Percentiles rank a stretch among this genome's conserved stretches.
These are phyloP conservation scores for Brachirus orientalis DNA, from an alignment of 2,113 vertebrate species.

Conservation along the genomic window DNA sequence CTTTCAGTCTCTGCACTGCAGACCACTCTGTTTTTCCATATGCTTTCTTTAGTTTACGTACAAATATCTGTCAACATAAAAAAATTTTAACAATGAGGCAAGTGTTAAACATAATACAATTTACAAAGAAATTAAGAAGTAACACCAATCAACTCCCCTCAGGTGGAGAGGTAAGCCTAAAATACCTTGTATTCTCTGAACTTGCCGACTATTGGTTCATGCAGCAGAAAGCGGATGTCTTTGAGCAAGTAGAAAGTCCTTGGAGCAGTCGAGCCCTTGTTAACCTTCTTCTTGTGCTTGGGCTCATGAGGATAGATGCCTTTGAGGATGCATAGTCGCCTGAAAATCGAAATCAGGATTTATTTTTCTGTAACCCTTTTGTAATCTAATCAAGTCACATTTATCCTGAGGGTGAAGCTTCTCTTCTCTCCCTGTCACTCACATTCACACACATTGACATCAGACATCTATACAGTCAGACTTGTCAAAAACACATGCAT, in stretches of 20 bases:
- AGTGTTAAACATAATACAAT: background rate
- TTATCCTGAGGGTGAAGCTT: too few relatives aligned
- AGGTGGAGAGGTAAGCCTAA: background rate
- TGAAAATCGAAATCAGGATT: conserved; percentile 54
- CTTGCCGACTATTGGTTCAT: conserved; percentile 93
- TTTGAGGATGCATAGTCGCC: conserved; percentile 95
- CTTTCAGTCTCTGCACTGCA: conserved; percentile 85
- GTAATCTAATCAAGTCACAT: background rate
- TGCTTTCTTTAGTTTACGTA: conserved; percentile 93
- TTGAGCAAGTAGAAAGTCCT: conserved; percentile 96
- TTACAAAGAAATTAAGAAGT: too few relatives aligned
- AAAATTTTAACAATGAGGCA: background rate
- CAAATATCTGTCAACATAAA: conserved; percentile 84
- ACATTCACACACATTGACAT: too few relatives aligned
- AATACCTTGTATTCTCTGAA: conserved; percentile 96
- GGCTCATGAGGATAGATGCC: conserved; percentile 98
- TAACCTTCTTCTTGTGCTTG: conserved; percentile 98
- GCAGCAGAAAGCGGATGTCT: conserved; percentile 95
- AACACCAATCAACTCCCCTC: too few relatives aligned
- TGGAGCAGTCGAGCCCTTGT: conserved; percentile 92
- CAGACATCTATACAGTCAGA: too few relatives aligned
- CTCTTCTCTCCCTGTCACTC: too few relatives aligned
- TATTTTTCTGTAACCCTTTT: background rate
- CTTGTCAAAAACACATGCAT: too few relatives aligned
- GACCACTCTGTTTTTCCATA: conserved; percentile 93